A percentile compares a stretch with the other conserved stretches of the same genome.
Conservation (phyloP, 2,888 invertebrate species). For the Coelopa pilipes region DNA sequence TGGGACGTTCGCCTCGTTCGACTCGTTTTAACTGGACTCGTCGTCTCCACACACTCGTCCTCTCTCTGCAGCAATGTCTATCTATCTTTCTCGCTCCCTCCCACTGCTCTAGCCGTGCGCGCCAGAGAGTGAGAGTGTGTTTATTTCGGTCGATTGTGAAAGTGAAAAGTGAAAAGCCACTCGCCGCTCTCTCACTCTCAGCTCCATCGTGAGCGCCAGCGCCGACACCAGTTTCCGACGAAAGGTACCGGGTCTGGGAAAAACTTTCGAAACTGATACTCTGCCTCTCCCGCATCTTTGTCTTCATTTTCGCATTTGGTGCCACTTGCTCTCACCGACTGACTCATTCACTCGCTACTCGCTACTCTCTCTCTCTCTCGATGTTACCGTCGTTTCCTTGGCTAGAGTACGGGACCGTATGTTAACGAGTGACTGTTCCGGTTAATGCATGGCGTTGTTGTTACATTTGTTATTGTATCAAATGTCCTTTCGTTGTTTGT, state of each 20-base stretch:
- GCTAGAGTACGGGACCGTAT: neutral
- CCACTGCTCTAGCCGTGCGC: slow-evolving; percentile 39
- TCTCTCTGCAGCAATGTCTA: neutral
- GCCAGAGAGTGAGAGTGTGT: slow-evolving; percentile 44
- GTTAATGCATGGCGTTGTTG: too few relatives aligned
- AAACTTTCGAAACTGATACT: slow-evolving; percentile 17
- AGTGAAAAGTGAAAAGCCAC: slow-evolving; percentile 63
- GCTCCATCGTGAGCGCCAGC: neutral
- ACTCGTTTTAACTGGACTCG: too few relatives aligned
- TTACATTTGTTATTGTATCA: neutral
- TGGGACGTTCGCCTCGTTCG: neutral
- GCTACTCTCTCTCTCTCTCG: neutral
- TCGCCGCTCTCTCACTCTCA: slow-evolving; percentile 16
- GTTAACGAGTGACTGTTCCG: neutral
- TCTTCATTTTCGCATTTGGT: slow-evolving; percentile 22
- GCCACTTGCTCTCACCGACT: neutral
- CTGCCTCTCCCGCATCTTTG: neutral
- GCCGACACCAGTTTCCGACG: neutral
- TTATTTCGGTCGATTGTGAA: slow-evolving; percentile 44
- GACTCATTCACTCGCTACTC: neutral
- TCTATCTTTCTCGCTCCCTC: slow-evolving; percentile 3
- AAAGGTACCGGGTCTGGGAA: neutral
- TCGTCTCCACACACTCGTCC: neutral
- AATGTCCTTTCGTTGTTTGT: slow-evolving; percentile 3
- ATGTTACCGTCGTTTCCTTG: neutral